A percentile compares a stretch with the other conserved stretches of the same genome.
phyloP scores from a whole-genome alignment of 2,113 vertebrate species.

The Phaethornis superciliosus region DNA sequence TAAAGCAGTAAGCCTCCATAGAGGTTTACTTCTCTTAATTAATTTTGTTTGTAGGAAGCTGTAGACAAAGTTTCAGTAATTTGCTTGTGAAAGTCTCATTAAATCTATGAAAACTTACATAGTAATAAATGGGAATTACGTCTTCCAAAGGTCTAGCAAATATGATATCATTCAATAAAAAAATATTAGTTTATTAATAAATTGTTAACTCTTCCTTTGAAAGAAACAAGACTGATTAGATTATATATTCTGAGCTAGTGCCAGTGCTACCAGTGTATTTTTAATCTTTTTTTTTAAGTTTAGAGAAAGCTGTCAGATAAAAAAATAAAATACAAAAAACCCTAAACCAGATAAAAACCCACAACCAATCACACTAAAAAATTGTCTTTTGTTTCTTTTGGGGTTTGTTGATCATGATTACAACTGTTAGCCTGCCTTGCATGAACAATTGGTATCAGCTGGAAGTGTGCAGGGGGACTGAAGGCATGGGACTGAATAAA shows the following conservation, averaged over 20 bases:
- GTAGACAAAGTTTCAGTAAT: background rate
- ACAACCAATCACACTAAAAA: background rate
- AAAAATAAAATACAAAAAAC: background rate
- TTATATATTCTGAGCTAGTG: background rate
- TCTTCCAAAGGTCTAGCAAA: background rate
- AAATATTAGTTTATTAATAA: background rate
- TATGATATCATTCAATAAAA: background rate
- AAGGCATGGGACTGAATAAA: background rate
- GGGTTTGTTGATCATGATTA: background rate
- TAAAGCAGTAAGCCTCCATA: background rate
- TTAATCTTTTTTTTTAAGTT: background rate
- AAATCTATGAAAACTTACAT: background rate
- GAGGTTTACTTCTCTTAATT: background rate
- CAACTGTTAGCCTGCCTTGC: background rate
- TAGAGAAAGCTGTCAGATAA: background rate
- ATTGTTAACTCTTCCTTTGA: background rate
- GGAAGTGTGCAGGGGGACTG: background rate
- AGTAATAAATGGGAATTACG: background rate
- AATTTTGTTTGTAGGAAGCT: background rate
- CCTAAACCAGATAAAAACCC: background rate
- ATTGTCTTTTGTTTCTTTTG: fast-evolving
- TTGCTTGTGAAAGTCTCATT: background rate
- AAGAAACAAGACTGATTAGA: background rate
- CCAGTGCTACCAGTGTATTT: background rate
- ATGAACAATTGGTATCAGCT: background rate